These are phyloP conservation scores for Myrmecobius fasciatus DNA, from an alignment of 2,113 vertebrate species.

Conservation along the genomic window DNA sequence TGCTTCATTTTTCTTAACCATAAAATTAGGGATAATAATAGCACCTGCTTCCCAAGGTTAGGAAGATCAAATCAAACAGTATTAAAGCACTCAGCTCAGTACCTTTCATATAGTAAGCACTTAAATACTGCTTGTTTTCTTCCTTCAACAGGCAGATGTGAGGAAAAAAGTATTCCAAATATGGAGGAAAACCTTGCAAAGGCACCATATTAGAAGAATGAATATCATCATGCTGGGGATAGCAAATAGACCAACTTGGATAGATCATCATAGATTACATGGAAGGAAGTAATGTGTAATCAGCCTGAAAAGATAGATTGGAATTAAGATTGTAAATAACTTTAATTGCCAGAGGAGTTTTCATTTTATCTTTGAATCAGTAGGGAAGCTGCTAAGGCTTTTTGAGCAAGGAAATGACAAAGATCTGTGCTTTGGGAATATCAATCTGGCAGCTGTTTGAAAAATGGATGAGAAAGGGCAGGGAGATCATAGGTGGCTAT, in stretches of 20 bases:
- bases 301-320: neutral
- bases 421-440: neutral
- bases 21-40: neutral
- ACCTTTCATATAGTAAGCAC: neutral
- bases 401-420: neutral
- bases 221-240: neutral
- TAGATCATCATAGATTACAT: neutral
- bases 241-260: neutral
- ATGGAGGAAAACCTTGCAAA: neutral
- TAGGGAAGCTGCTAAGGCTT: neutral
- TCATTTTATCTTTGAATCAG: neutral
- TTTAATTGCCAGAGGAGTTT: neutral
- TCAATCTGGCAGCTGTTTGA: neutral
- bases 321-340: neutral
- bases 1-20: neutral
- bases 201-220: neutral
- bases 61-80: neutral
- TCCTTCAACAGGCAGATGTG: neutral
- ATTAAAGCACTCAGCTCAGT: neutral
- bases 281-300: neutral
- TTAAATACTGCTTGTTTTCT: neutral
- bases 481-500: neutral
- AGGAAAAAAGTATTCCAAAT: neutral
- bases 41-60: neutral
- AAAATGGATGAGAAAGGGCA: neutral